Evolutionary conservation across 2,113 vertebrate species (phyloP).

Genomic region (Pygathrix nemaeus): DNA sequence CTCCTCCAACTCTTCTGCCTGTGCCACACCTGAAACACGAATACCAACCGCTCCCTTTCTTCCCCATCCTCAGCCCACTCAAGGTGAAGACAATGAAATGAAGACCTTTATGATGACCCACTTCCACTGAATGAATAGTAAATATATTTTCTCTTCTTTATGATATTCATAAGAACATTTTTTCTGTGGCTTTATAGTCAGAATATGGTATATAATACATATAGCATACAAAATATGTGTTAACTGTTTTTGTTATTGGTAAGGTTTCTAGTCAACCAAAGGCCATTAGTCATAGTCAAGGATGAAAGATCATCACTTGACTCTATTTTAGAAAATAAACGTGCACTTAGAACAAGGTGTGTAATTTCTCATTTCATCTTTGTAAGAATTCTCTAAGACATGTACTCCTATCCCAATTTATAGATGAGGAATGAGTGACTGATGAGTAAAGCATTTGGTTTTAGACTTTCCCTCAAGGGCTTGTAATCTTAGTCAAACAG

Average conservation of each 20-base stretch:
- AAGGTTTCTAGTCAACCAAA: not conserved
- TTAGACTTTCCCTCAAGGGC: not conserved
- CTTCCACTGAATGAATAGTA: not conserved
- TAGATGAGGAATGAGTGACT: not conserved
- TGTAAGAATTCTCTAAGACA: not conserved
- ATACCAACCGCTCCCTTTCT: not conserved
- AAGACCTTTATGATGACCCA: not conserved
- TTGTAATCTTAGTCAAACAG: not conserved
- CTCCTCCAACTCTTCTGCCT: not conserved
- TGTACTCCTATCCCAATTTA: not conserved
- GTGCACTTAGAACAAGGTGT: not conserved
- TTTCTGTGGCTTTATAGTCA: not conserved
- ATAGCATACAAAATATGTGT: not conserved
- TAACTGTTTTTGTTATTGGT: not conserved
- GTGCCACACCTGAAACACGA: not conserved
- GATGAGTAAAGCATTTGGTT: not conserved
- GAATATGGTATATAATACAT: not conserved
- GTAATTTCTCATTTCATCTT: not conserved
- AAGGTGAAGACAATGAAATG: not conserved
- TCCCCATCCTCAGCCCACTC: not conserved
- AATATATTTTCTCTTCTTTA: not conserved
- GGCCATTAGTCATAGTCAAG: not conserved
- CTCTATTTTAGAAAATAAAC: not conserved
- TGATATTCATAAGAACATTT: not conserved
- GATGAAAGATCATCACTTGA: not conserved